A percentile compares a stretch with the other conserved stretches of the same genome.
Evolutionary conservation across 2,113 vertebrate species (phyloP).

Genomic region (Dolichotis patagonum): DNA sequence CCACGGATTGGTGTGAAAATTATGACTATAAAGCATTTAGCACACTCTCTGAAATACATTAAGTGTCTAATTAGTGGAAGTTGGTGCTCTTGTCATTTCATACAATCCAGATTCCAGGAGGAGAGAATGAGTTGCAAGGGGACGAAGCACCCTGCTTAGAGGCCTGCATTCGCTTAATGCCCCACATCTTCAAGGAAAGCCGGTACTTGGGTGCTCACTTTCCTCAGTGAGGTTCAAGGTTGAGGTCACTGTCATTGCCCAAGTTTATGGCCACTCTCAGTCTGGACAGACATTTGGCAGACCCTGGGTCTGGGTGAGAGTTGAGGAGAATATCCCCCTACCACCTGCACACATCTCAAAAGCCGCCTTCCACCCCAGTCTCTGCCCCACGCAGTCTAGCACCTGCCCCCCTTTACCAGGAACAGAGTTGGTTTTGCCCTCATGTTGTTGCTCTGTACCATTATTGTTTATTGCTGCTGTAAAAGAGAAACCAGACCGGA

Average conservation of each 20-base stretch:
- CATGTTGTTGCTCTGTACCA: not conserved
- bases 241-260: not conserved
- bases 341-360: not conserved
- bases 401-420: not conserved
- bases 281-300: not conserved
- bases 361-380: not conserved
- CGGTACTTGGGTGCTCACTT: not conserved
- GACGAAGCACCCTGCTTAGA: not conserved
- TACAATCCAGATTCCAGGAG: not conserved
- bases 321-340: fast-evolving
- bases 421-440: not conserved
- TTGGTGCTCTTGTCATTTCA: not conserved
- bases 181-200: not conserved
- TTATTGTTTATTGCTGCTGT: not conserved
- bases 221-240: not conserved
- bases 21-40: not conserved
- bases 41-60: not conserved
- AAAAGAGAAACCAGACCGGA: not conserved
- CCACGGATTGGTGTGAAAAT: not conserved
- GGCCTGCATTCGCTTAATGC: not conserved
- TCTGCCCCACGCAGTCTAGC: fast-evolving
- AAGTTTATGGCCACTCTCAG: not conserved
- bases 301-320: not conserved
- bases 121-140: not conserved
- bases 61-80: not conserved